Conservation (phyloP, 2,888 invertebrate genomes). For the Gisinianus flammeolus region DNA sequence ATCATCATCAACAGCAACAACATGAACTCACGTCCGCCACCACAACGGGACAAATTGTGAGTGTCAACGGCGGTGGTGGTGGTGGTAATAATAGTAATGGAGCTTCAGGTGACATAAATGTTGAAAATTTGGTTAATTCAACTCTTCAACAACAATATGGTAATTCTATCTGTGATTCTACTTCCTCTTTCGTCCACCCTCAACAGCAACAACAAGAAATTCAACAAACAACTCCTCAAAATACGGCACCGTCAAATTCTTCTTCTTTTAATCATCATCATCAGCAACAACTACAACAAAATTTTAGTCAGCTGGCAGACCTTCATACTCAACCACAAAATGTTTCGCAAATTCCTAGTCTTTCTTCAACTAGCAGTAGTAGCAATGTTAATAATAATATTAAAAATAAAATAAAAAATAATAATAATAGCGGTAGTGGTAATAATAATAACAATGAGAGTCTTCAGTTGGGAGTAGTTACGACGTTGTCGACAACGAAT, state of each 20-base stretch:
- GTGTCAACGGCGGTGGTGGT: not conserved
- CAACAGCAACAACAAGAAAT: constrained; percentile 49
- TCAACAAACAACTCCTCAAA: not conserved
- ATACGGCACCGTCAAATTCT: constrained; percentile 25
- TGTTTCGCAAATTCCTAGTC: constrained; percentile 41
- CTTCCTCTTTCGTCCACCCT: constrained; percentile 44
- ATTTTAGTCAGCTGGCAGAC: constrained; percentile 41
- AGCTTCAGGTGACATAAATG: constrained; percentile 32
- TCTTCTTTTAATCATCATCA: not conserved
- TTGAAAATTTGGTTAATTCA: constrained; percentile 38
- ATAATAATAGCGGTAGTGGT: constrained; percentile 9
- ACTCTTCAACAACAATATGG: constrained; percentile 44
- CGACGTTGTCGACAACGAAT: constrained; percentile 15
- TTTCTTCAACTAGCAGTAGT: constrained; percentile 35
- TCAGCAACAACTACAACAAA: constrained; percentile 21
- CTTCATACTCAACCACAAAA: constrained; percentile 34
- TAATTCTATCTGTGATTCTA: constrained; percentile 57
- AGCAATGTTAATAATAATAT: constrained; percentile 23
- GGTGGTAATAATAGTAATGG: not conserved
- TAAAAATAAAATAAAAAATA: constrained; percentile 14
- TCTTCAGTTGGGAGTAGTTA: too few relatives aligned
- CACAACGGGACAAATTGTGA: constrained; percentile 8
- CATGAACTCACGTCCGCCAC: constrained; percentile 27
- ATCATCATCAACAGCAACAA: constrained; percentile 19
- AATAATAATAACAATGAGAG: constrained; percentile 25